These are phyloP conservation scores for Diceros bicornis DNA, from an alignment of 2,797 vertebrate genomes.

Conservation along the genomic window DNA sequence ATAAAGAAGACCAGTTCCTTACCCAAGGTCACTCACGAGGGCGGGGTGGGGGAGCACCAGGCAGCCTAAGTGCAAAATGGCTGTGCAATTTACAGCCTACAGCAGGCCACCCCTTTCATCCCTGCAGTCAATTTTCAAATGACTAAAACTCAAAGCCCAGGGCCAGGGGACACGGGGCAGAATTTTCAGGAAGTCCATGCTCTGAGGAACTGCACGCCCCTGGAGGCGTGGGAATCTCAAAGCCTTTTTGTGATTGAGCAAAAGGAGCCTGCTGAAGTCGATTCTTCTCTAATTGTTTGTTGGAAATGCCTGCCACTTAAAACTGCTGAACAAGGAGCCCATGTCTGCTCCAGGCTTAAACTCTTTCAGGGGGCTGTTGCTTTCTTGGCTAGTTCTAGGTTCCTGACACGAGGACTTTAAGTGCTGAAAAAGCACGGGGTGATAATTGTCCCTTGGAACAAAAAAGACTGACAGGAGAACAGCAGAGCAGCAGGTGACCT, in stretches of 20 bases:
- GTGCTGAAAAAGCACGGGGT: not conserved
- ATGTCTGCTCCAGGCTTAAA: not conserved
- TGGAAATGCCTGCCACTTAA: not conserved
- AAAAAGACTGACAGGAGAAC: not conserved
- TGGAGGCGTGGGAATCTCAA: not conserved
- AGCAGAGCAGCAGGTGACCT: not conserved
- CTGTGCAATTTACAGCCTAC: not conserved
- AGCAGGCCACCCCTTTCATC: not conserved
- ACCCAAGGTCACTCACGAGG: not conserved
- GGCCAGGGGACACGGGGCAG: not conserved
- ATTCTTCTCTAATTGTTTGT: not conserved
- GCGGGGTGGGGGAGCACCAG: rapidly evolving
- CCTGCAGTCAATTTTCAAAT: not conserved
- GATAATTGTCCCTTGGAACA: not conserved
- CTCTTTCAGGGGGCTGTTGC: not conserved
- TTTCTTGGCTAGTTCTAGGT: not conserved
- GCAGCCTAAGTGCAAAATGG: not conserved
- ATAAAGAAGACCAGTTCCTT: not conserved
- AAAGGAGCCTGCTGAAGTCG: not conserved
- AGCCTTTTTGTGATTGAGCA: not conserved
- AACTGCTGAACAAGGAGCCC: not conserved
- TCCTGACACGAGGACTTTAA: conserved; percentile 12
- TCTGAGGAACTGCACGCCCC: not conserved
- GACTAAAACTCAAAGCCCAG: conserved; percentile 28
- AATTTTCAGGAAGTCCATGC: not conserved